A percentile compares a stretch with the other conserved stretches of the same genome.
Evolutionary conservation across 37 sponge, comb jelly and placozoan species (phyloP).

Genomic region (Aplysina aerophoba): DNA sequence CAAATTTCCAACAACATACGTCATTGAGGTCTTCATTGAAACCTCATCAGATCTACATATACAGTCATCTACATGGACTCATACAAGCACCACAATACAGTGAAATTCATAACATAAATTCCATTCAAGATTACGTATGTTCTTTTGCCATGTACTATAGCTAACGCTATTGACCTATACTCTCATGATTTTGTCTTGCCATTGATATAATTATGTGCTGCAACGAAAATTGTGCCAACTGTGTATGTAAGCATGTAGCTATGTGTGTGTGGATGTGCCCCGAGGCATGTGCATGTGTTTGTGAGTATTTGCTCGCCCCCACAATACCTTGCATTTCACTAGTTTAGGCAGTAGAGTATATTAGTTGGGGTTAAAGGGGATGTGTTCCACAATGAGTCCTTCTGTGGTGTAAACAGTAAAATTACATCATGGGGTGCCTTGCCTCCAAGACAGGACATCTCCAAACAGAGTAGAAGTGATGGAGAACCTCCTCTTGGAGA

Average conservation of each 20-base stretch:
- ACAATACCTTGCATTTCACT: too few species aligned
- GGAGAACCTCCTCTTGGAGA: not conserved
- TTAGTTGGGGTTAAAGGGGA: slow-evolving; percentile 33
- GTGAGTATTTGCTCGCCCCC: too few species aligned
- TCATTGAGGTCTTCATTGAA: slow-evolving; percentile 45
- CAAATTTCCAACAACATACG: slow-evolving; percentile 34
- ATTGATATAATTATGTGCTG: not conserved
- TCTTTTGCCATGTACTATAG: slow-evolving; percentile 8
- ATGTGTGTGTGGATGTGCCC: too few species aligned
- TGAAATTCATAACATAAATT: slow-evolving; percentile 5
- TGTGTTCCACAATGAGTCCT: slow-evolving; percentile 44
- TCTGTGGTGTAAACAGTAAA: slow-evolving; percentile 46
- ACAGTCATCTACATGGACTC: slow-evolving; percentile 28
- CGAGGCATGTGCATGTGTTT: too few species aligned
- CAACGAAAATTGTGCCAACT: too few species aligned
- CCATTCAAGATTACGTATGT: not conserved
- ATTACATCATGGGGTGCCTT: slow-evolving; percentile 53
- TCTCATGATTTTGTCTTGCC: slow-evolving; percentile 2
- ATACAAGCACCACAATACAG: slow-evolving; percentile 43
- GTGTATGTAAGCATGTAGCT: too few species aligned
- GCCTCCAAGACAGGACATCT: not conserved
- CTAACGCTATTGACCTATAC: slow-evolving; percentile 4
- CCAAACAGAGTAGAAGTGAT: slow-evolving; percentile 42
- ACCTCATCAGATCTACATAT: slow-evolving; percentile 31
- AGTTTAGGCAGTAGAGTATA: slow-evolving; percentile 48